These are phyloP conservation scores for Corythornis leucogaster DNA, from an alignment of 2,797 vertebrate genomes.

Conservation along the genomic window DNA sequence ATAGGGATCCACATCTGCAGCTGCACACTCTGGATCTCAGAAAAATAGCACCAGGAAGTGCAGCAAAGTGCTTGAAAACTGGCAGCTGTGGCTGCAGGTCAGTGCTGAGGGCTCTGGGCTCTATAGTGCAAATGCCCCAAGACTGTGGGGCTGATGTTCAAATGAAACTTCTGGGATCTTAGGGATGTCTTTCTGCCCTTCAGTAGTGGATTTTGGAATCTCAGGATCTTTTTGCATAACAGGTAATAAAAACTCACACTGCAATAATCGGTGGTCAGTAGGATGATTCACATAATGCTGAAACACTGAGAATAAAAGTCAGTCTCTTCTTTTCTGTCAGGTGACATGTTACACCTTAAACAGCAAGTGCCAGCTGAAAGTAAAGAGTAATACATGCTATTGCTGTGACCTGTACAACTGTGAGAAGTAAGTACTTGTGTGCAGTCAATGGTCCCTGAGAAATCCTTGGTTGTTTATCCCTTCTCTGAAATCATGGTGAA, in stretches of 20 bases:
- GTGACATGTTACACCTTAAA: slow-evolving; percentile 84
- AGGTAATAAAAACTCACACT: not conserved
- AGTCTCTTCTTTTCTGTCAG: slow-evolving; percentile 73
- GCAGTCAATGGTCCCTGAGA: not conserved
- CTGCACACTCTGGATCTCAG: not conserved
- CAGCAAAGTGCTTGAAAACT: not conserved
- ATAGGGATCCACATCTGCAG: not conserved
- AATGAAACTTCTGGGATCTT: not conserved
- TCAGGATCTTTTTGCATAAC: not conserved
- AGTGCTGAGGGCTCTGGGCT: not conserved
- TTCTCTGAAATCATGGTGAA: not conserved
- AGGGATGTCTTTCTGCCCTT: not conserved
- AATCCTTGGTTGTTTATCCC: not conserved
- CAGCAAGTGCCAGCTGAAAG: slow-evolving; percentile 84
- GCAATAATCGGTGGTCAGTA: not conserved
- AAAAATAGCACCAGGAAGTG: not conserved
- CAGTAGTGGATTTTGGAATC: not conserved
- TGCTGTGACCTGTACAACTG: slow-evolving; percentile 96
- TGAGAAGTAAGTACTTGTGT: slow-evolving; percentile 82
- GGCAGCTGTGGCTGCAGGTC: not conserved
- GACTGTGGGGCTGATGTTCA: fast-evolving
- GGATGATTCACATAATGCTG: not conserved
- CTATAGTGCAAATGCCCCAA: fast-evolving
- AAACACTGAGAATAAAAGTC: not conserved
- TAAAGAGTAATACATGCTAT: slow-evolving; percentile 93